Percentiles rank a stretch among this genome's conserved stretches.
phyloP scores from a whole-genome alignment of 2,888 invertebrate genomes.

The Troglohyphantes excavatus region DNA sequence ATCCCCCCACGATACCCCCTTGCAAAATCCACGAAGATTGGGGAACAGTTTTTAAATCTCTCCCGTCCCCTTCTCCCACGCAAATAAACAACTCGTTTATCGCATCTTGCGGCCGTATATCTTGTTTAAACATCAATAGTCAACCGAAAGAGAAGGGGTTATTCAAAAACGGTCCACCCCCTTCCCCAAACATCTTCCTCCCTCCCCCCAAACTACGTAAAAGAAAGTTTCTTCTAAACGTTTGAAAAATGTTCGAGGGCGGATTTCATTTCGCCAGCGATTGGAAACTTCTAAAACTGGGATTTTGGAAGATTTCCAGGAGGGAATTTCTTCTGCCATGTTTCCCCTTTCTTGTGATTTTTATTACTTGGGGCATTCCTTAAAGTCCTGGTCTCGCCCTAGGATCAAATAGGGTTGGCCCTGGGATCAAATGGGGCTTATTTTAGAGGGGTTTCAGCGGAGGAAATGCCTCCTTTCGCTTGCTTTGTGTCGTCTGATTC shows the following conservation, averaged over 20 bases:
- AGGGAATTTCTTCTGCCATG: constrained; percentile 22
- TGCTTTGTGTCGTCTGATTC: not conserved
- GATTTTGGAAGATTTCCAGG: constrained; percentile 45
- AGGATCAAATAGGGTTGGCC: not conserved
- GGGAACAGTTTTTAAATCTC: constrained; percentile 37
- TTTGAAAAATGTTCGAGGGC: constrained; percentile 36
- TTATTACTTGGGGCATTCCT: constrained; percentile 50
- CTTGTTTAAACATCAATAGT: constrained; percentile 59
- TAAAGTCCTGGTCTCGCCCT: no score
- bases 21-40: not conserved
- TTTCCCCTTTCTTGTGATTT: not conserved
- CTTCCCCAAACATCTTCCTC: constrained; percentile 10
- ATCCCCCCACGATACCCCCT: not conserved
- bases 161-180: not conserved
- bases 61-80: not conserved
- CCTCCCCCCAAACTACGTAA: not conserved
- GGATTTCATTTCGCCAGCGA: constrained; percentile 2
- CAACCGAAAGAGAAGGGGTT: constrained; percentile 8
- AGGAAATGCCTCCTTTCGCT: not conserved
- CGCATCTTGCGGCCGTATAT: not conserved
- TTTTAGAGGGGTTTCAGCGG: no score
- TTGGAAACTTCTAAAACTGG: constrained; percentile 56
- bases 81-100: constrained; percentile 44
- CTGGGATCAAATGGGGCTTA: constrained; percentile 38
- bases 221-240: constrained; percentile 15